Percentiles rank a stretch among this genome's conserved stretches.
Evolutionary conservation across 2,888 invertebrate species (phyloP).

Genomic region (Trypoxylon attenuatum): DNA sequence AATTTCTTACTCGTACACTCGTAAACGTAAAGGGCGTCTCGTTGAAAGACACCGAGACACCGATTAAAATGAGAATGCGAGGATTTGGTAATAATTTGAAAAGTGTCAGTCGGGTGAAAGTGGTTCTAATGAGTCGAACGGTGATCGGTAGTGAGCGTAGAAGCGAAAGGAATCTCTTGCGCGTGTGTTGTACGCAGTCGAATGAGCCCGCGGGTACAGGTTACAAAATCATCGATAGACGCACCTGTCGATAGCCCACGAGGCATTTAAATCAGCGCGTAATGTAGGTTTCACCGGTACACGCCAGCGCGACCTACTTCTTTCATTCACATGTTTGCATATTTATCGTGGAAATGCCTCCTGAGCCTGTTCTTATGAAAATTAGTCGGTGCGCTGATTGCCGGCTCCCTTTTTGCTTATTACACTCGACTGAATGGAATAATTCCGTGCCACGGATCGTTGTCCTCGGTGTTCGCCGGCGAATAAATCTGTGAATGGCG

Average conservation of each 20-base stretch:
- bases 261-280: slow-evolving; percentile 38
- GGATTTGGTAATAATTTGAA: no score
- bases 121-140: background rate
- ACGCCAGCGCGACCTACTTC: slow-evolving; percentile 18
- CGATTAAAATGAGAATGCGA: no score
- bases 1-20: no score
- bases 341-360: slow-evolving; percentile 2
- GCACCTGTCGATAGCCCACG: slow-evolving; percentile 36
- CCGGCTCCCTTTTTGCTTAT: background rate
- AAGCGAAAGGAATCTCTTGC: slow-evolving; percentile 22
- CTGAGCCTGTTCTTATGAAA: background rate
- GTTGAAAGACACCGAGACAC: no score
- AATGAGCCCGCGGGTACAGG: slow-evolving; percentile 18
- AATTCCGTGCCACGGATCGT: background rate
- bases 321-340: slow-evolving; percentile 19
- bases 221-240: slow-evolving; percentile 30
- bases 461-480: no score
- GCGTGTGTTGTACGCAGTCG: slow-evolving; percentile 11
- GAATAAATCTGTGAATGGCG: background rate
- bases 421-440: slow-evolving; percentile 2
- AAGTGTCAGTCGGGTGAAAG: background rate
- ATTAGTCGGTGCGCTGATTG: background rate
- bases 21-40: no score
- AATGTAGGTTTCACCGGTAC: background rate
- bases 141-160: slow-evolving; percentile 1